A percentile compares a stretch with the other conserved stretches of the same genome.
These are phyloP conservation scores for Beris morrisii DNA, from an alignment of 2,888 invertebrate genomes.

Conservation along the genomic window DNA sequence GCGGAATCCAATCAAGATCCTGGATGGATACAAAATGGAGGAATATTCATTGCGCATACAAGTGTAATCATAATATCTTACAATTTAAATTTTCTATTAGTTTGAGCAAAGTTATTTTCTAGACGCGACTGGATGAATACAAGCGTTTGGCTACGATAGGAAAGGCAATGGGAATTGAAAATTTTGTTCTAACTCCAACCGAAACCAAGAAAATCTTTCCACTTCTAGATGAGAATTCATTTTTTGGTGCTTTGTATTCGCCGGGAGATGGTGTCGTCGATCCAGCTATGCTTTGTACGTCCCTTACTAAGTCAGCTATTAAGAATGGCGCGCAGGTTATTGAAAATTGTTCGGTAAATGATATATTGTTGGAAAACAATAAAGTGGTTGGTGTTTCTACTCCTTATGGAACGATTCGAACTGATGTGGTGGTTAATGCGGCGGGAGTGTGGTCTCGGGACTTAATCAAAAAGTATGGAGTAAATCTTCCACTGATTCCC, in stretches of 20 bases:
- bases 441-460: conserved; percentile 79
- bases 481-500: conserved; percentile 73
- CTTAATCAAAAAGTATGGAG: conserved; percentile 57
- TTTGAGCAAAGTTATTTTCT: background rate
- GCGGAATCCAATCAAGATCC: conserved; percentile 78
- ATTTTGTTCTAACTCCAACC: conserved; percentile 68
- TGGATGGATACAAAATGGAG: conserved; percentile 89
- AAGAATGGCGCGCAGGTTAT: conserved; percentile 71
- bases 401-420: conserved; percentile 68
- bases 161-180: conserved; percentile 75
- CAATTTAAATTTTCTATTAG: too few species aligned
- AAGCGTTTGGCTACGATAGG: conserved; percentile 78
- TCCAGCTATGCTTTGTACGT: conserved; percentile 77
- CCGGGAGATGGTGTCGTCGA: conserved; percentile 84
- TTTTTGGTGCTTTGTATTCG: conserved; percentile 76
- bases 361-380: conserved; percentile 68
- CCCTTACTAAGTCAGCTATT: conserved; percentile 71
- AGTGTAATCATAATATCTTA: conserved; percentile 49
- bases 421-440: conserved; percentile 74
- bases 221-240: conserved; percentile 71
- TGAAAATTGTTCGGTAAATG: conserved; percentile 75
- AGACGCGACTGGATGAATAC: conserved; percentile 83
- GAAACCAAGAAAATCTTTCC: conserved; percentile 80
- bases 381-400: conserved; percentile 79
- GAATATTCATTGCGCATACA: conserved; percentile 80